These are phyloP conservation scores for Chondrilla cf. caribensis DNA, from an alignment of 37 sponge, comb jelly and placozoan genomes.

Conservation along the genomic window DNA sequence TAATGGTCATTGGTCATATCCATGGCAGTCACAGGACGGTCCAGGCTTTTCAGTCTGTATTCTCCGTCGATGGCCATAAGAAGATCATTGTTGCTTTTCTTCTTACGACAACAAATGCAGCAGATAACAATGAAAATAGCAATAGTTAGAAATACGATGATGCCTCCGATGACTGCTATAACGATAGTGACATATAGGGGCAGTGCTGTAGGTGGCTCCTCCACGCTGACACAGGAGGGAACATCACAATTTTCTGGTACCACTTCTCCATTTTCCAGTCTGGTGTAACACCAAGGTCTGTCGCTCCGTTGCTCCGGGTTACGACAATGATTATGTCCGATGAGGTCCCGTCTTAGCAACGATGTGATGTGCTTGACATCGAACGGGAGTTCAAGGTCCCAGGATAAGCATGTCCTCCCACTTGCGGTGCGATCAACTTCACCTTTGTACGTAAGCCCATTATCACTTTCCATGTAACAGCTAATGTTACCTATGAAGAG, in stretches of 20 bases:
- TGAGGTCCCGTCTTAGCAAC: slow-evolving; percentile 1
- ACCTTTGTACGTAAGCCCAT: slow-evolving; percentile 39
- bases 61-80: neutral
- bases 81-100: neutral
- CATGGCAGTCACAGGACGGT: slow-evolving; percentile 7
- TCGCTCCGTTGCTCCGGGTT: slow-evolving; percentile 65
- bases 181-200: neutral
- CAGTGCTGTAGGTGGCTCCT: no score
- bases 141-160: neutral
- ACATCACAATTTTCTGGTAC: slow-evolving; percentile 56
- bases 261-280: neutral
- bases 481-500: neutral
- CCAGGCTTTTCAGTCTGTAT: neutral
- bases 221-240: slow-evolving; percentile 10
- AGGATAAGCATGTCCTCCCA: slow-evolving; percentile 36
- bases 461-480: slow-evolving; percentile 35
- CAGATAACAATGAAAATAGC: neutral
- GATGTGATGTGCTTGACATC: slow-evolving; percentile 48
- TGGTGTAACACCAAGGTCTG: slow-evolving; percentile 68
- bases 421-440: slow-evolving; percentile 2
- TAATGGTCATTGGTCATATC: neutral
- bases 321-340: slow-evolving; percentile 57
- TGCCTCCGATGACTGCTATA: neutral
- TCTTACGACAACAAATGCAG: neutral
- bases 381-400: slow-evolving; percentile 20